Base-by-base conservation (phyloP, 2,797 vertebrate genomes). In the Gallirallus australis region DNA sequence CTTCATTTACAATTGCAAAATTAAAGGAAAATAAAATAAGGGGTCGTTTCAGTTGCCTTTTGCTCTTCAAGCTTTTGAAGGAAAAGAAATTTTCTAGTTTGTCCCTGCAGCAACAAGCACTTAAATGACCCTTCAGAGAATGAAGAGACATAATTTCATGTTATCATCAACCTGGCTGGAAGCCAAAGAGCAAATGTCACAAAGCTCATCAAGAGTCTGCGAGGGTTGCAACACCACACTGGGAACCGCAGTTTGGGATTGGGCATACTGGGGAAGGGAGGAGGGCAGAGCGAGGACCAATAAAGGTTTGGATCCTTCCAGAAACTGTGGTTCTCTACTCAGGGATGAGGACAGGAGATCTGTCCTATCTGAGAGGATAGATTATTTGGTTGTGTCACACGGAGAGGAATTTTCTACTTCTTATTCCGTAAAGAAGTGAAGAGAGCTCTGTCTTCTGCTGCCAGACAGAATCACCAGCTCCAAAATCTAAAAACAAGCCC, bases 161-260 rank as follows among this genome's bases (percentile, higher is more conserved):
- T 94, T 78, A 77, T 94, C 75, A 73, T 90, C 75, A 89, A 90
- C 47, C 65, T 71, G 89, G 89, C 92, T 50, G n/a, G 12, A 59
- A 91, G 86, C 94, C 92, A 94, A 78, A 12, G 68, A 53, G 78
- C 64, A 89, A 92, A 92, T 64, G 81, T 89, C 94, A 94, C 84
- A 86, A 37, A 88, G 53, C 78, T 73, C 87, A 45, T 2, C 23
- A 71, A 90, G 80, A 91, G 60, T 18, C 79, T 72, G 65, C 0
- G 6, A 66, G 23, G 71, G 86, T 68, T 82, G 66, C 88, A 82
- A 82, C 66, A 84, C 59, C 6, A 2, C 20, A 17, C 37, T 9
- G 14, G 82, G 68, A 91, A 52, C 69, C 57, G 35, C 11, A 2
- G 59, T 48, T 31, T 59, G 60, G 56, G 57, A 30, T 0, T 1